Base-by-base conservation (phyloP, 2,113 vertebrate species). In the Eolophus roseicapilla region DNA sequence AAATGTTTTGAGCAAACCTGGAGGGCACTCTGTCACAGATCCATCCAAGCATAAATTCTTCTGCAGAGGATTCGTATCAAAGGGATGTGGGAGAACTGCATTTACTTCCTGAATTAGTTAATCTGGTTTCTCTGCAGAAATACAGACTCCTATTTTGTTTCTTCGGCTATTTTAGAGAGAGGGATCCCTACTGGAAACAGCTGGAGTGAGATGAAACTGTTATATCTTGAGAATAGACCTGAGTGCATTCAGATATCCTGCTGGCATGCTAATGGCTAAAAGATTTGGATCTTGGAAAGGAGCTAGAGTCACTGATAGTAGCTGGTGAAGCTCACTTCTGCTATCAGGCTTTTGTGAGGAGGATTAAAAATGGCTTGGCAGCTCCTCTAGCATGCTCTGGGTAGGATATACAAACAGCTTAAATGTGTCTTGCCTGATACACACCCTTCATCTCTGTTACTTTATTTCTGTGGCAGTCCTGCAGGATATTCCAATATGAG, bases 161-260 rank as follows among this genome's bases (percentile, higher is more conserved):
- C 74, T 89, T 60, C 68, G 52, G 57, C 82, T 95, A 2, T 94
- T 39, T 64, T 89, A 70, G 78, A 92, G 82, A 83, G 74, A 82
- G 81, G 92, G 93, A 73, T 92, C 91, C 89, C 80, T 96, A 75
- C 77, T 91, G 92, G 81, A 94, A 96, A 70, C 88, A 87, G 86
- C 88, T 88, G 88, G 86, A 88, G 80, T 89, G 86, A 92, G 65
- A 92, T 82, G 86, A 73, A 95, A 67, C 83, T 82, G 39, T 88
- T 93, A 11, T 12, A 67, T 82, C 82, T 91, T 91, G 79, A 83
- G 76, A 93, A 88, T 2, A 86, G 92, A 94, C 65, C 74, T 74
- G 80, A 88, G 57, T 95, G 70, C 77, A 73, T 91, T 92, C 67
- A 86, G 65, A n/a, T 75, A 62, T 13, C 92, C 89, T 91, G 83